Conservation (phyloP, 2,797 vertebrate genomes). For the Delichon dasypus region DNA sequence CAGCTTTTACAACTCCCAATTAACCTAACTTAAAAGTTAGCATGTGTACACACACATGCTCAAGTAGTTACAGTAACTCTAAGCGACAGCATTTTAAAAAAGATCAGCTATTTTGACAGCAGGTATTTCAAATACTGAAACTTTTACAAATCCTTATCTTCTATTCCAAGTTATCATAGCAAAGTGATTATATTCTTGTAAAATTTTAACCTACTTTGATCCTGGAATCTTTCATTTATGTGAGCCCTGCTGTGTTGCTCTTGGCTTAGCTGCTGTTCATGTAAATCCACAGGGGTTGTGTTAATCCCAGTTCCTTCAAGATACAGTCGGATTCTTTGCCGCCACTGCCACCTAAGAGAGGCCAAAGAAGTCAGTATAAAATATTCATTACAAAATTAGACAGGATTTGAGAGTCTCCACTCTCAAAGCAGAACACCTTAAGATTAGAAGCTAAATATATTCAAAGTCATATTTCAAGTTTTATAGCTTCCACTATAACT, state of each 20-base stretch:
- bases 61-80: neutral
- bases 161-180: neutral
- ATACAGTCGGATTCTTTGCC: constrained; percentile 91
- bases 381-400: neutral
- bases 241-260: constrained; percentile 92
- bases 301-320: constrained; percentile 96
- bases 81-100: neutral
- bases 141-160: neutral
- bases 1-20: neutral
- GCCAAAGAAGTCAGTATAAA: neutral
- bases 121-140: neutral
- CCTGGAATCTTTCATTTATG: constrained; percentile 76
- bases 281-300: constrained; percentile 89
- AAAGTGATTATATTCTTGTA: neutral
- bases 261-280: constrained; percentile 93
- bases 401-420: neutral
- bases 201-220: constrained; percentile 75
- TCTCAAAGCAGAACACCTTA: neutral
- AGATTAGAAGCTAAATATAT: neutral
- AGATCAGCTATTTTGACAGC: neutral
- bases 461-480: neutral
- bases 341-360: constrained; percentile 89
- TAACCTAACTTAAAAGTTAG: neutral
- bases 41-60: too few relatives aligned
- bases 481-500: neutral